Evolutionary conservation across 2,888 invertebrate species (phyloP).

Genomic region (Callosobruchus maculatus): DNA sequence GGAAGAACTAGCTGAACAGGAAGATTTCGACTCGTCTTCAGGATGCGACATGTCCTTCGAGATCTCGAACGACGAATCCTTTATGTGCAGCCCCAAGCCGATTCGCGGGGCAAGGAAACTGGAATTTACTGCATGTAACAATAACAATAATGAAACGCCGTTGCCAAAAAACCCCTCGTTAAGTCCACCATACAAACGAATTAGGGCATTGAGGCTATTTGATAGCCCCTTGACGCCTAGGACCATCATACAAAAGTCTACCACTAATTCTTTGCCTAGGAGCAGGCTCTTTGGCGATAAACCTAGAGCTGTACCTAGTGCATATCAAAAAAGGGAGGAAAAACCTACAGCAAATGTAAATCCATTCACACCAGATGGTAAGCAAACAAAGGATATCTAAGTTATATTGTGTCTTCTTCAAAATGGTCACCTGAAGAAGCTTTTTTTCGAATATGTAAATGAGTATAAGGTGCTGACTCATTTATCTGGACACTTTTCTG

Average conservation of each 20-base stretch:
- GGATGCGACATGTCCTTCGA: conserved; percentile 64
- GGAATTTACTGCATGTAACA: conserved; percentile 51
- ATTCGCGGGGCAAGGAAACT: conserved; percentile 58
- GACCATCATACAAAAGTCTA: conserved; percentile 70
- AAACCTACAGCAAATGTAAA: conserved; percentile 73
- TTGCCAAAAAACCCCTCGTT: conserved; percentile 42
- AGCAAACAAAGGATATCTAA: conserved; percentile 22
- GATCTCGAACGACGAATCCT: conserved; percentile 49
- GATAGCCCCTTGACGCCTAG: conserved; percentile 86
- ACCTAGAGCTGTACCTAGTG: conserved; percentile 46
- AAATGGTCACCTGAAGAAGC: too few relatives aligned
- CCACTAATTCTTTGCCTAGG: conserved; percentile 49
- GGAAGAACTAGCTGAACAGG: conserved; percentile 33
- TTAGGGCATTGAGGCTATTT: conserved; percentile 64
- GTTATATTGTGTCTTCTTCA: too few relatives aligned
- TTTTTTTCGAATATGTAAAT: too few relatives aligned
- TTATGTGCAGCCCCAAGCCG: conserved; percentile 51
- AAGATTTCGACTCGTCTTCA: conserved; percentile 49
- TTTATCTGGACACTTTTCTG: too few relatives aligned
- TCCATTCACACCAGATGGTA: conserved; percentile 80
- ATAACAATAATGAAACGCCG: conserved; percentile 20
- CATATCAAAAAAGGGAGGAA: conserved; percentile 49
- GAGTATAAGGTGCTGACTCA: too few relatives aligned
- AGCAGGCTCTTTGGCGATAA: conserved; percentile 53
- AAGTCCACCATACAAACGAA: conserved; percentile 60